These are phyloP conservation scores for Ardeotis arabs DNA, from an alignment of 2,113 vertebrate species.

Conservation along the genomic window DNA sequence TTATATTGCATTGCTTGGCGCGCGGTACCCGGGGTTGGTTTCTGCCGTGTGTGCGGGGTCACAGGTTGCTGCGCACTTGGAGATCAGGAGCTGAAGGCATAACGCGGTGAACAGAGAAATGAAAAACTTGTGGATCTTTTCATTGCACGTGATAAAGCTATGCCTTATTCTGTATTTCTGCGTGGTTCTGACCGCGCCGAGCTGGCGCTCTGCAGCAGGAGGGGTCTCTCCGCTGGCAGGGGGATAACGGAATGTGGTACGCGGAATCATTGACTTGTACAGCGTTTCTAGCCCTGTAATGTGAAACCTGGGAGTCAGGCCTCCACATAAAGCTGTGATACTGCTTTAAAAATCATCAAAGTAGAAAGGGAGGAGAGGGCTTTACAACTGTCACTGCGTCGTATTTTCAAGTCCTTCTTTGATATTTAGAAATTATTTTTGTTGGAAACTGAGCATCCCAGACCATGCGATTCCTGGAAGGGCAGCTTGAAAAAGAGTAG, in stretches of 20 bases:
- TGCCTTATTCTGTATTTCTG: neutral
- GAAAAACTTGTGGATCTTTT: neutral
- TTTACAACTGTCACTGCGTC: neutral
- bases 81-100: neutral
- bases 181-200: rapidly evolving
- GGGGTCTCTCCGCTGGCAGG: neutral
- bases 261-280: neutral
- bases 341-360: neutral
- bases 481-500: neutral
- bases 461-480: rapidly evolving
- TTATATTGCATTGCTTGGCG: rapidly evolving
- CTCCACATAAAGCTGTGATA: neutral
- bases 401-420: neutral
- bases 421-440: neutral
- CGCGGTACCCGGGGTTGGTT: rapidly evolving
- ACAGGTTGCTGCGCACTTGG: rapidly evolving
- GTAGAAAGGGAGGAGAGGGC: neutral
- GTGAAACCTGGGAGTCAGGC: neutral
- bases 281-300: neutral
- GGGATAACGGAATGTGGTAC: neutral
- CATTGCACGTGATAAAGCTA: neutral
- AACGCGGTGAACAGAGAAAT: neutral
- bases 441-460: neutral
- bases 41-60: rapidly evolving
- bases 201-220: rapidly evolving